phyloP scores from a whole-genome alignment of 2,888 invertebrate species.

The Andrena praecox region DNA sequence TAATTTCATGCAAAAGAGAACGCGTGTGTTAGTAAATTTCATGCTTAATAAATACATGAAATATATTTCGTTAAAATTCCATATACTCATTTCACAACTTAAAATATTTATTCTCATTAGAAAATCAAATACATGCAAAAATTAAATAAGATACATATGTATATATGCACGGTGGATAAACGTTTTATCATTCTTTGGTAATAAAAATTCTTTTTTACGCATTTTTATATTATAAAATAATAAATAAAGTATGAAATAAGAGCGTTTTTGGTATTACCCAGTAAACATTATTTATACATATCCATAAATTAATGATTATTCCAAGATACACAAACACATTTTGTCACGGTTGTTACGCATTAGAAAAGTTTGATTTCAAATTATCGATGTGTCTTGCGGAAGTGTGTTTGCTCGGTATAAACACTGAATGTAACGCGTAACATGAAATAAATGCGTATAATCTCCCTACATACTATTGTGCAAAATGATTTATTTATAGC shows the following conservation, averaged over 20 bases:
- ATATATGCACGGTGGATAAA: not conserved
- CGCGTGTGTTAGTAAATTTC: not conserved
- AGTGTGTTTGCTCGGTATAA: not conserved
- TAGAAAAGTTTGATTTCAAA: too few relatives aligned
- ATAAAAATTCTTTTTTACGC: slow-evolving; percentile 4
- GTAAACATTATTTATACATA: too few relatives aligned
- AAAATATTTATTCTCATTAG: slow-evolving; percentile 10
- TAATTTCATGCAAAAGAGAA: slow-evolving; percentile 7
- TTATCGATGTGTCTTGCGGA: too few relatives aligned
- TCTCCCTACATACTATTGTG: slow-evolving; percentile 4
- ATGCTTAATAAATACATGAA: slow-evolving; percentile 12
- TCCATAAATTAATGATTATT: too few relatives aligned
- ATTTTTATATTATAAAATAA: not conserved
- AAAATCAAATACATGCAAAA: not conserved
- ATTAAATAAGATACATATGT: not conserved
- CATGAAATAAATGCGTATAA: slow-evolving; percentile 14
- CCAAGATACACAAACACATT: too few relatives aligned
- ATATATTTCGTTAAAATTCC: slow-evolving; percentile 8
- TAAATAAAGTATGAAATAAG: not conserved
- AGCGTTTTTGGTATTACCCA: too few relatives aligned
- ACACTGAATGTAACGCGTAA: not conserved
- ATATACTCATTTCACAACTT: not conserved
- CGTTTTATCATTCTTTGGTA: slow-evolving; percentile 3
- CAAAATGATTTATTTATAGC: slow-evolving; percentile 53
- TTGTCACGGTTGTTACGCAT: too few relatives aligned